Percentiles rank a stretch among this genome's conserved stretches.
phyloP scores from a whole-genome alignment of 2,888 invertebrate genomes.

The Shargacucullia verbasci region DNA sequence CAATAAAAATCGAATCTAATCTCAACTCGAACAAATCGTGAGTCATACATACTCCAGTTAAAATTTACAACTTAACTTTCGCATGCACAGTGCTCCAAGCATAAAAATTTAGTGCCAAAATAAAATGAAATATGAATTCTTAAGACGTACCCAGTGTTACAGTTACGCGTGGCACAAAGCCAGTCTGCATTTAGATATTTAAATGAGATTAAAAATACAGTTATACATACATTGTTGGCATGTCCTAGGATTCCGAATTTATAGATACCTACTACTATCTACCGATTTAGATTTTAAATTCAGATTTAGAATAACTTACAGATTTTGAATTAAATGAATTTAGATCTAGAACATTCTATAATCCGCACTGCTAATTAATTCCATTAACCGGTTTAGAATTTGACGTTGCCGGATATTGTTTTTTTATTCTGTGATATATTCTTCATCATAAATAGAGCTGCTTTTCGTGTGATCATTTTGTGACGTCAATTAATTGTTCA shows the following conservation, averaged over 20 bases:
- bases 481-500: too few relatives aligned
- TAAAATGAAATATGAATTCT: slow-evolving; percentile 32
- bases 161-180: slow-evolving; percentile 37
- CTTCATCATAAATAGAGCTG: too few relatives aligned
- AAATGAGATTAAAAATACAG: slow-evolving; percentile 46
- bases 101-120: slow-evolving; percentile 26
- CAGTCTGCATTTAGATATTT: slow-evolving; percentile 43
- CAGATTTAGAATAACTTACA: too few relatives aligned
- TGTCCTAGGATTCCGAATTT: slow-evolving; percentile 19
- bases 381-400: too few relatives aligned
- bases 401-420: too few relatives aligned
- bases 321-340: too few relatives aligned
- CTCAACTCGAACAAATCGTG: slow-evolving; percentile 8
- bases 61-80: slow-evolving; percentile 20
- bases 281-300: too few relatives aligned
- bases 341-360: too few relatives aligned
- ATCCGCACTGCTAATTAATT: too few relatives aligned
- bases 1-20: slow-evolving; percentile 17
- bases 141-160: slow-evolving; percentile 14
- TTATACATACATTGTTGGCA: slow-evolving; percentile 30
- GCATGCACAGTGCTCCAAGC: slow-evolving; percentile 11
- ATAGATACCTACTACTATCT: not conserved
- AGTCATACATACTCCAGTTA: slow-evolving; percentile 11
- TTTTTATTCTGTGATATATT: too few relatives aligned
- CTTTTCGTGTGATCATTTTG: too few relatives aligned